phyloP scores from a whole-genome alignment of 2,113 vertebrate species.

The Percopsis transmontana region DNA sequence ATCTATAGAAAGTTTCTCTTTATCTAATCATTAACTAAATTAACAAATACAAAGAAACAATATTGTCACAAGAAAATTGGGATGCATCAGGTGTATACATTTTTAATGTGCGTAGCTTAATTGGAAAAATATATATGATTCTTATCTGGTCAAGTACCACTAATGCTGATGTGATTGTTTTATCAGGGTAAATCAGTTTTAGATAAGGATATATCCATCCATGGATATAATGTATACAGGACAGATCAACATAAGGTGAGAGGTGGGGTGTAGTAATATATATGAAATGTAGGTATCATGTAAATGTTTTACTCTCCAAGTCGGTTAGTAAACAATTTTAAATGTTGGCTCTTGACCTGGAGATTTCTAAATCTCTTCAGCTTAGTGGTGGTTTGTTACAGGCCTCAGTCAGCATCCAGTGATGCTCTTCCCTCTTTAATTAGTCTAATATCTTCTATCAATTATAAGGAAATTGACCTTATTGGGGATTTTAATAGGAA shows the following conservation, averaged over 20 bases:
- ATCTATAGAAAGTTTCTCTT: too few relatives aligned
- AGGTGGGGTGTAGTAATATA: background rate
- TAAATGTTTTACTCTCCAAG: slow-evolving; percentile 1
- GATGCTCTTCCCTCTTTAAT: background rate
- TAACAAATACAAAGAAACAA: too few relatives aligned
- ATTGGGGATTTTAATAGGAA: slow-evolving; percentile 10
- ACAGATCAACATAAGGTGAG: slow-evolving; percentile 6
- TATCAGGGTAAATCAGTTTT: background rate
- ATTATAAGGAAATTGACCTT: slow-evolving; percentile 1
- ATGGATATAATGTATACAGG: slow-evolving; percentile 13
- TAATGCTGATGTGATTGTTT: background rate
- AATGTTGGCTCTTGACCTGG: background rate
- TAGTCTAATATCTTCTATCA: background rate
- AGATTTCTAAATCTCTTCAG: background rate
- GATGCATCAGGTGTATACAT: too few relatives aligned
- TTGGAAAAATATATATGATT: slow-evolving; percentile 2
- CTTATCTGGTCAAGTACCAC: slow-evolving; percentile 2
- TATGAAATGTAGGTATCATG: background rate
- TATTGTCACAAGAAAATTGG: too few relatives aligned
- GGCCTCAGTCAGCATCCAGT: background rate
- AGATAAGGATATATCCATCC: slow-evolving; percentile 1
- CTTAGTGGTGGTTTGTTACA: background rate
- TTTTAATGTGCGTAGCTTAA: slow-evolving; percentile 2
- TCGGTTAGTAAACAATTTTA: background rate
- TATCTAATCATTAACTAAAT: too few relatives aligned